These are phyloP conservation scores for Calidris pugnax DNA, from an alignment of 2,113 vertebrate genomes.

Conservation along the genomic window DNA sequence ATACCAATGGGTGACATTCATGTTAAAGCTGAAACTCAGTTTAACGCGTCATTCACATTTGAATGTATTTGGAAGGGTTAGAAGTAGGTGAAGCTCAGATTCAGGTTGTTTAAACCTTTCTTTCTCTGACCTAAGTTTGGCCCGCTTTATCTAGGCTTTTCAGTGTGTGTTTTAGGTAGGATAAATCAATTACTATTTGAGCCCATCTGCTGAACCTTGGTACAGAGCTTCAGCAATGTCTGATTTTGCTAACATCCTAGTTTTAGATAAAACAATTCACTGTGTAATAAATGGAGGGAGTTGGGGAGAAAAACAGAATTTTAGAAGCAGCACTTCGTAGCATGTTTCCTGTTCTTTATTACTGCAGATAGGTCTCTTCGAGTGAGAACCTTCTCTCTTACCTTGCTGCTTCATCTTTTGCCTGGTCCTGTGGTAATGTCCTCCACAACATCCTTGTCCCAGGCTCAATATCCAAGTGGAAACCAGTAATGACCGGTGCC, in stretches of 20 bases:
- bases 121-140: background rate
- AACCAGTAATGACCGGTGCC: background rate
- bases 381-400: background rate
- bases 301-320: background rate
- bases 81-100: background rate
- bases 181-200: background rate
- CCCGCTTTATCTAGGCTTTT: background rate
- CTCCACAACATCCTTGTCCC: background rate
- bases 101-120: background rate
- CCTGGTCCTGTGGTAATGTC: background rate
- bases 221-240: background rate
- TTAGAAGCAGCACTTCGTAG: background rate
- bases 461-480: background rate
- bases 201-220: background rate
- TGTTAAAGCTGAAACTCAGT: background rate
- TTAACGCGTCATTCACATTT: background rate
- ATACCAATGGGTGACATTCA: background rate
- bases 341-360: background rate
- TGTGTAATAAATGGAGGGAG: background rate
- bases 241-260: background rate
- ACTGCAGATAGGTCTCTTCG: background rate
- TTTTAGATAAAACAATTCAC: background rate
- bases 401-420: background rate
- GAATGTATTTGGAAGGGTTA: background rate
- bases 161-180: background rate